Base-by-base conservation (phyloP, 2,113 vertebrate species). In the Progne subis region DNA sequence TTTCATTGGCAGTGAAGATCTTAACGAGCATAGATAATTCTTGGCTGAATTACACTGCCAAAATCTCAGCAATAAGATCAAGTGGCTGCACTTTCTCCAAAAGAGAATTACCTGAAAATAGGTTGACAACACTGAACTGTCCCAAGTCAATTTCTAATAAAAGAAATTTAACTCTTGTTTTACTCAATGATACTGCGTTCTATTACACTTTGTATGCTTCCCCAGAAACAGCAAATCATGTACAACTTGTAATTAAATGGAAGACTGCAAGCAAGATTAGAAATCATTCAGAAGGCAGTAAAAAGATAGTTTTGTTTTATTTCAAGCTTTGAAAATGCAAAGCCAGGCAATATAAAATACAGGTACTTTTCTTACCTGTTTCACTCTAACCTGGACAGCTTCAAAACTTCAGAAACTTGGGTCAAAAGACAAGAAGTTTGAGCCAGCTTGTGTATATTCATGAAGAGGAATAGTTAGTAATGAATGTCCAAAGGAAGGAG, bases 1-100 rank as follows among this genome's bases (percentile, higher is more conserved):
- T 95, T 95, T 93, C 53, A 57, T 61, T 95, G 92, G 72, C 56
- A 88, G 21, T 55, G 47, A 90, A 67, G 55, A 55, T 85, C 28
- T 92, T 84, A 91, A 76, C 1, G 5, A 90, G 67, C 78, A 82
- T n/a, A 65, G 75, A 90, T 84, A 88, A 90, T 92, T 93, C 32
- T 76, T 95, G 76, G 26, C 55, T 83, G 59, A 44, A 90, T 82
- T 67, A 72, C 0, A 0, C 17, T 86, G 72, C 64, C 44, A 75
- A 78, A 90, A 74, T 41, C 49, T 61, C 55, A 65, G 20, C 37
- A 69, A 32, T 88, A 61, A 88, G 47, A 32, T 88, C 53, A 72
- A 83, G 37, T 12, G 63, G 28, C 23, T 61, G 44, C 28, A 6
- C 44, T 94, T 87, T 44, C 20, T 94, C 68, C 77, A 61, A 68